Conservation (phyloP, 2,888 invertebrate genomes). For the Piscicola geometra region DNA sequence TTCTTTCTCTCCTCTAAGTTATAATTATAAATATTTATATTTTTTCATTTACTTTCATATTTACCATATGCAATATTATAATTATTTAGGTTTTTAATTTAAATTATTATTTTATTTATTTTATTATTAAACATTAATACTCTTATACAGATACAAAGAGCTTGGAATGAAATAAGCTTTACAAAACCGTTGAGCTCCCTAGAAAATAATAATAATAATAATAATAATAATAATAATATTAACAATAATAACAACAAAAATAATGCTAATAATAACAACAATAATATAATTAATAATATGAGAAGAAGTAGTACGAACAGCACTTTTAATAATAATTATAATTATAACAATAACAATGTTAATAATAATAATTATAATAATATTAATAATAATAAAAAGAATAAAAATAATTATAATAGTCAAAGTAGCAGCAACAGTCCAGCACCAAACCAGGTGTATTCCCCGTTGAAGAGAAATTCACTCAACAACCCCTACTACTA, state of each 20-base stretch:
- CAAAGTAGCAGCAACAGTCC: not conserved
- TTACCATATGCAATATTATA: constrained; percentile 16
- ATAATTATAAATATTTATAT: constrained; percentile 13
- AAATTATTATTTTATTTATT: constrained; percentile 1
- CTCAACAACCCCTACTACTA: not conserved
- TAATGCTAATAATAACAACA: constrained; percentile 14
- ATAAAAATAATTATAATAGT: constrained; percentile 6
- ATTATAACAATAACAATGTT: not conserved
- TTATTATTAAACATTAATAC: constrained; percentile 7
- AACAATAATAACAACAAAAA: constrained; percentile 9
- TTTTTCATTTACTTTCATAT: not conserved
- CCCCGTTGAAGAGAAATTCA: not conserved
- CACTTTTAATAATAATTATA: not conserved
- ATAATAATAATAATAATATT: constrained; percentile 7
- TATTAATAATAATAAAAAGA: not conserved
- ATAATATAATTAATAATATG: not conserved
- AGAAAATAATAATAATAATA: constrained; percentile 5
- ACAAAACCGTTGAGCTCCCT: not conserved
- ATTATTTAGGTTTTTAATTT: not conserved
- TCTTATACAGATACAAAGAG: constrained; percentile 21
- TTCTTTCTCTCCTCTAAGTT: not conserved
- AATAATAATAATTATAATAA: constrained; percentile 20
- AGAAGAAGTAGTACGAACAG: not conserved
- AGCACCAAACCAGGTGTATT: not conserved
- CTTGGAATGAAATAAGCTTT: constrained; percentile 15